Conservation (phyloP, 2,113 vertebrate genomes). For the Eudyptes chrysolophus region DNA sequence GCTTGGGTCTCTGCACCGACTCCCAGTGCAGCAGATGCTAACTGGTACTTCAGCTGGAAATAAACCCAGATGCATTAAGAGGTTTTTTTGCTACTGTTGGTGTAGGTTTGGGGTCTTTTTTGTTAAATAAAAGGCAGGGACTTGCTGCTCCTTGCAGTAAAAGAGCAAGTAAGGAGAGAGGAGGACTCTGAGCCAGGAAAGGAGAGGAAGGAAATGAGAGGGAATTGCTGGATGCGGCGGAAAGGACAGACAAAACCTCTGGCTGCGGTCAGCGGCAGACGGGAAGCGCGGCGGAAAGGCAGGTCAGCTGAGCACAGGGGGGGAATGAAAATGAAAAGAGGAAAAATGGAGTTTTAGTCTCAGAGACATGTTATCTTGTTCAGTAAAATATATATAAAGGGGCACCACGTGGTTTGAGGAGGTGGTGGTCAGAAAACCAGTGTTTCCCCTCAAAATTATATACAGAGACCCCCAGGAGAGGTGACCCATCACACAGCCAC, state of each 20-base stretch:
- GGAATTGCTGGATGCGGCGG: not conserved
- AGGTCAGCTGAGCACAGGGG: not conserved
- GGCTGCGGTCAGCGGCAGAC: accelerated
- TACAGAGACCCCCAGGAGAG: not conserved
- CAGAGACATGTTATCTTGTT: accelerated
- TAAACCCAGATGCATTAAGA: not conserved
- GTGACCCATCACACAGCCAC: accelerated
- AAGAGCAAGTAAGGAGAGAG: not conserved
- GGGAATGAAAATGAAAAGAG: not conserved
- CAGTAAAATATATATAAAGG: accelerated
- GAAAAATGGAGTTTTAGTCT: not conserved
- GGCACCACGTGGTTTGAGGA: accelerated
- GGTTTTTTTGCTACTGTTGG: not conserved
- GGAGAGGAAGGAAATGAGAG: not conserved
- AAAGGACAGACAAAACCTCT: not conserved
- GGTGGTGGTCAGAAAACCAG: not conserved
- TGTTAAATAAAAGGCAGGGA: not conserved
- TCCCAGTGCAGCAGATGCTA: not conserved
- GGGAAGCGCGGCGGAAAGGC: not conserved
- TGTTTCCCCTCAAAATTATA: not conserved
- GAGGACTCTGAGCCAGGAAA: not conserved
- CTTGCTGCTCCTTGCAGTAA: not conserved
- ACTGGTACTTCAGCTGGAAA: not conserved
- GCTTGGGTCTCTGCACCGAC: accelerated
- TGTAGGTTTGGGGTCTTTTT: not conserved